Evolutionary conservation across 2,113 vertebrate species (phyloP), one percentile per base, ranked within the genome.

Genomic region (Cyanistes caeruleus): DNA sequence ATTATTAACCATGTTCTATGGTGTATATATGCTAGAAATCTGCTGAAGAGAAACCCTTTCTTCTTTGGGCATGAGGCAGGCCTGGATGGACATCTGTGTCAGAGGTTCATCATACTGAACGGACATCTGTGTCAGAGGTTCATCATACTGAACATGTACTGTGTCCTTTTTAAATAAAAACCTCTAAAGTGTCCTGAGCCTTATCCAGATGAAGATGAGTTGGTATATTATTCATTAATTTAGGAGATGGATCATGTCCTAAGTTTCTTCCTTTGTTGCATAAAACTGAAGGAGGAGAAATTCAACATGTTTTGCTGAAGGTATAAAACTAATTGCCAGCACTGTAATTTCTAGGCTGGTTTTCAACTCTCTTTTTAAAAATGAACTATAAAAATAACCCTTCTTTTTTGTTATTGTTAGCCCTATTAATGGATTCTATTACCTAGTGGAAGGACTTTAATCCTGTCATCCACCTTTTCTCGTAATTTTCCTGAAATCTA

Each of bases 401-500:
- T 87, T 74, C 31, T 62, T 89, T 90, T 93, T 90, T 48, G 62
- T 95, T 94, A 68, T 74, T 95, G 55, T 93, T 94, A 95, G 92
- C 87, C 82, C 52, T 91, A 58, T 94, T 95, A 96, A 94, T 91
- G 90, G 55, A 85, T 92, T 85, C 73, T 79, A 6, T 96, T 63
- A 75, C 49, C 67, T 83, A 89, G 56, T 78, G 35, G 64, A 84
- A 83, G 81, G 75, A 82, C 41, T 97, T 65, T 82, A 95, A 95
- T 96, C 60, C 59, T 17, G 9, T 90, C 55, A 90, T 62, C 74
- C 33, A 78, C 70, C 24, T 21, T 73, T 94, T 90, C 81, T 78
- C 3, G 3, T 87, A 49, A 53, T 95, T 90, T 96, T 93, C 59
- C 82, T 96, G 95, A 97, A 97, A 98, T 98, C 95, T 97, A 73